phyloP scores from a whole-genome alignment of 1,140 invertebrate genomes.

The Orchesella cincta region DNA sequence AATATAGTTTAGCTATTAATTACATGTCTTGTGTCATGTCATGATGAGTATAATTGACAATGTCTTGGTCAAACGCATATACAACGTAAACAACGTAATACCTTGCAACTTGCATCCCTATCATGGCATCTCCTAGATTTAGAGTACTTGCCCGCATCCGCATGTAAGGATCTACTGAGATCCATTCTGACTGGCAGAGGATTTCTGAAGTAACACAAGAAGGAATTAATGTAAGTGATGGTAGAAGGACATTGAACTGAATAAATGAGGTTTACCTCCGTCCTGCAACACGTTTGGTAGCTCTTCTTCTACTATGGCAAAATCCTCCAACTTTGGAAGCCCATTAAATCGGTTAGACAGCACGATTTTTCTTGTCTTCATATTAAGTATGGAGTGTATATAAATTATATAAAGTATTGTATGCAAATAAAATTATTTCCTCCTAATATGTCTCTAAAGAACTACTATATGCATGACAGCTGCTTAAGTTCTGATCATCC shows the following conservation, averaged over 20 bases:
- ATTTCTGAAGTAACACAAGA: conserved; percentile 60
- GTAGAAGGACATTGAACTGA: no score
- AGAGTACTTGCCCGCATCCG: conserved; percentile 55
- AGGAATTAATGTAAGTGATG: background rate
- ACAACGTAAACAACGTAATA: no score
- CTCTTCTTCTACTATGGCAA: conserved; percentile 42
- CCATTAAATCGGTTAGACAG: conserved; percentile 34
- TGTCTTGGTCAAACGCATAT: no score
- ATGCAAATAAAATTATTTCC: no score
- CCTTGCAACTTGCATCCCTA: conserved; percentile 52
- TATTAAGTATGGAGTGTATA: no score
- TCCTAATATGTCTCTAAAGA: no score
- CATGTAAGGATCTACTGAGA: conserved; percentile 75
- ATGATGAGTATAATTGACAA: background rate
- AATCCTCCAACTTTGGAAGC: conserved; percentile 38
- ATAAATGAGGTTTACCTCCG: conserved; percentile 38
- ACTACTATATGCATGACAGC: no score
- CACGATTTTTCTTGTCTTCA: conserved; percentile 37
- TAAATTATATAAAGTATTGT: no score
- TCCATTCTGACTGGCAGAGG: conserved; percentile 66
- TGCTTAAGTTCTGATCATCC: no score
- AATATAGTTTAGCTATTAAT: no score
- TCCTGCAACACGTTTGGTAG: conserved; percentile 11
- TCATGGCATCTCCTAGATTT: conserved; percentile 48
- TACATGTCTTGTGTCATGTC: background rate